Percentiles rank a stretch among this genome's conserved stretches.
Conservation (phyloP, 30 jellyfish, hydroid and myxozoan species). For the Euphysa ruthae region DNA sequence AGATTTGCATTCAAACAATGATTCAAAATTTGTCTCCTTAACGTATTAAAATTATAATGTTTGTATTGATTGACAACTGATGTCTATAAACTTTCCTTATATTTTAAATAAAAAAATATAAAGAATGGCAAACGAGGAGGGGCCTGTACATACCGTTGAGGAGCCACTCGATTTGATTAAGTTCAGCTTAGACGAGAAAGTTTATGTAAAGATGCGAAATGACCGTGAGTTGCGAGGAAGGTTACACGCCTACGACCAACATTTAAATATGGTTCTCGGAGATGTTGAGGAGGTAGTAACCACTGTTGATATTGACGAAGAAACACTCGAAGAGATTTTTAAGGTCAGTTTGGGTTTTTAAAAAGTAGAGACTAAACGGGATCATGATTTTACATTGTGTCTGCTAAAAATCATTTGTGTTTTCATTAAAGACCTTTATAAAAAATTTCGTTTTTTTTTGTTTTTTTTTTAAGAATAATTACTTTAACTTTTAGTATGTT, state of each 20-base stretch:
- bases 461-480: neutral
- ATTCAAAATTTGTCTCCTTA: no score
- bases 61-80: no score
- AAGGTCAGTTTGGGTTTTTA: conserved; percentile 34
- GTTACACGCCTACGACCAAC: conserved; percentile 96
- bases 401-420: no score
- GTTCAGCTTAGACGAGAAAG: conserved; percentile 79
- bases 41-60: no score
- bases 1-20: no score
- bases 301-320: conserved; percentile 94
- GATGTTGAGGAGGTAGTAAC: conserved; percentile 94
- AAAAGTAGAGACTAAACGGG: no score
- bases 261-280: conserved; percentile 94
- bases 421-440: no score
- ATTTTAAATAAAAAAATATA: no score
- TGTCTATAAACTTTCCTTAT: no score
- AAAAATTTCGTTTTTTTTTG: no score
- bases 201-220: conserved; percentile 82
- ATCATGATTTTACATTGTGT: no score
- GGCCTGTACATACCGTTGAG: conserved; percentile 60
- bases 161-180: conserved; percentile 87
- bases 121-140: conserved; percentile 1
- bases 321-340: conserved; percentile 89
- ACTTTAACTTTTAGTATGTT: no score
- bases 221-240: conserved; percentile 87